Evolutionary conservation across 2,797 vertebrate genomes (phyloP).

Genomic region (Acanthopagrus latus): DNA sequence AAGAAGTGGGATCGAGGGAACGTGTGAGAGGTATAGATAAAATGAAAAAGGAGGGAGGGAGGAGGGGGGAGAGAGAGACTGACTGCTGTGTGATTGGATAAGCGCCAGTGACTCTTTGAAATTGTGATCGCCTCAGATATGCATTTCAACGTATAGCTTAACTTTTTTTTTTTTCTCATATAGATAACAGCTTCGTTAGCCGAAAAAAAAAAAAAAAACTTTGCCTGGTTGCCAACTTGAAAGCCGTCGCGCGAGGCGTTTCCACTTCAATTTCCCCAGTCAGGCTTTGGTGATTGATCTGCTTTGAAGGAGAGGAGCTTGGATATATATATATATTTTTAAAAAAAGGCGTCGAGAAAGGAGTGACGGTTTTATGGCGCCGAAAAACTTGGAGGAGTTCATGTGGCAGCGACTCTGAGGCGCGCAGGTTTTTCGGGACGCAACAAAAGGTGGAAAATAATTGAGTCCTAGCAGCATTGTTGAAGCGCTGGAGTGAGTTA

Average conservation of each 20-base stretch:
- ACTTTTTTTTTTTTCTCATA: slow-evolving; percentile 58
- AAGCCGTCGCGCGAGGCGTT: slow-evolving; percentile 51
- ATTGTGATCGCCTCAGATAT: slow-evolving; percentile 74
- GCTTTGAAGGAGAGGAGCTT: slow-evolving; percentile 45
- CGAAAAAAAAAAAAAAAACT: slow-evolving; percentile 54
- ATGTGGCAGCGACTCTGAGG: slow-evolving; percentile 38
- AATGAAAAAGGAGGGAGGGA: slow-evolving; percentile 29
- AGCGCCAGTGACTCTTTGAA: slow-evolving; percentile 81
- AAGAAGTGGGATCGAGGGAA: slow-evolving; percentile 59
- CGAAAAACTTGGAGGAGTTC: slow-evolving; percentile 37
- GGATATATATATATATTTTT: no score
- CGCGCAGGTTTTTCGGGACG: slow-evolving; percentile 30
- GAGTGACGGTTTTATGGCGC: slow-evolving; percentile 29
- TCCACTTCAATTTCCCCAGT: slow-evolving; percentile 54
- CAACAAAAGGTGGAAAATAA: slow-evolving; percentile 66
- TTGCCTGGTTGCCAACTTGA: slow-evolving; percentile 60
- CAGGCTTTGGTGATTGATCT: slow-evolving; percentile 56
- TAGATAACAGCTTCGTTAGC: slow-evolving; percentile 74
- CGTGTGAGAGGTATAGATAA: slow-evolving; percentile 75
- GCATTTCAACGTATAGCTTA: slow-evolving; percentile 70
- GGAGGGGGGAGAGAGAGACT: slow-evolving; percentile 15
- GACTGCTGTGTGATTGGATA: slow-evolving; percentile 79
- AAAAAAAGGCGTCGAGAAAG: background rate
- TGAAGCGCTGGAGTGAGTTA: slow-evolving; percentile 68
- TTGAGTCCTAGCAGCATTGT: slow-evolving; percentile 66